These are phyloP conservation scores for Hypomesus transpacificus DNA, from an alignment of 2,113 vertebrate species.

Conservation along the genomic window DNA sequence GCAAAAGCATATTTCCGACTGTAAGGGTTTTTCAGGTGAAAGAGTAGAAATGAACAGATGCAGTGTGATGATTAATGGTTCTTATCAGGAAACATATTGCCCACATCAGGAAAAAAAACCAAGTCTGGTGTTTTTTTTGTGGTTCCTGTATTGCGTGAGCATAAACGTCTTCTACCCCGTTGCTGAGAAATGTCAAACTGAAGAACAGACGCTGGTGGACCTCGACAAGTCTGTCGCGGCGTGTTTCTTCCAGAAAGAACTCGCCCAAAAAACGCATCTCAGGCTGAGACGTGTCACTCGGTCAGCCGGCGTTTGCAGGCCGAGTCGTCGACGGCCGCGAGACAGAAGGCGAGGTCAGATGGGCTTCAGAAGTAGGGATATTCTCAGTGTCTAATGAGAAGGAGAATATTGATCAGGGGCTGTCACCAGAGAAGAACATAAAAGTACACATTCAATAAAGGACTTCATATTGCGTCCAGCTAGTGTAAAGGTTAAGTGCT, in stretches of 20 bases:
- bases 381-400: slow-evolving; percentile 67
- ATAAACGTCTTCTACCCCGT: slow-evolving; percentile 11
- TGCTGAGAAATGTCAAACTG: slow-evolving; percentile 4
- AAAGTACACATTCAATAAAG: slow-evolving; percentile 81
- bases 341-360: no score
- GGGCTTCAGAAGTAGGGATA: slow-evolving; percentile 9
- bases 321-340: no score
- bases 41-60: slow-evolving; percentile 70
- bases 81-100: slow-evolving; percentile 67
- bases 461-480: slow-evolving; percentile 74
- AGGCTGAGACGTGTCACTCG: no score
- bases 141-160: slow-evolving; percentile 14
- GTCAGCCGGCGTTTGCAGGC: no score
- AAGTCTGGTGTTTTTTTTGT: slow-evolving; percentile 29
- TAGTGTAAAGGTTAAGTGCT: slow-evolving; percentile 82
- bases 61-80: slow-evolving; percentile 68
- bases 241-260: no score
- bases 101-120: slow-evolving; percentile 58
- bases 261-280: no score
- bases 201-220: background rate
- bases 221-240: no score
- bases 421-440: slow-evolving; percentile 73
- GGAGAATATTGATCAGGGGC: slow-evolving; percentile 68
- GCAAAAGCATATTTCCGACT: slow-evolving; percentile 18
- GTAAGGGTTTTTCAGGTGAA: slow-evolving; percentile 67